Evolutionary conservation across 2,888 invertebrate genomes (phyloP).

Genomic region (Nomada ferruginata): DNA sequence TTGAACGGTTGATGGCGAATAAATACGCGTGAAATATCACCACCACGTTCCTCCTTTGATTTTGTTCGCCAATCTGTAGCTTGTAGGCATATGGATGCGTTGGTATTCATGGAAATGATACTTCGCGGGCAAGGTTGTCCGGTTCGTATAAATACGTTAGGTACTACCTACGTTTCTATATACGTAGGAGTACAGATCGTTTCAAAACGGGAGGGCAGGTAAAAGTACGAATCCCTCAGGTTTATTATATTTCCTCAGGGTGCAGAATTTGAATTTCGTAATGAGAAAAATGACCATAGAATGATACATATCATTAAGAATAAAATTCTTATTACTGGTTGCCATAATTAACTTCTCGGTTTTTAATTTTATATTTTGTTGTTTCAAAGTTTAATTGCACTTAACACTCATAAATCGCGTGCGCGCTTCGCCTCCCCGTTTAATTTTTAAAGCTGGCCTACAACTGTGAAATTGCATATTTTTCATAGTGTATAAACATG

Average conservation of each 20-base stretch:
- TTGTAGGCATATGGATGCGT: slow-evolving; percentile 36
- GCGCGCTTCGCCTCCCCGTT: neutral
- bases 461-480: slow-evolving; percentile 6
- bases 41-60: slow-evolving; percentile 18
- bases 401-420: neutral
- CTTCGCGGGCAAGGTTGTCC: slow-evolving; percentile 63
- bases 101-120: slow-evolving; percentile 67
- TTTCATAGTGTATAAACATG: neutral
- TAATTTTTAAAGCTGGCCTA: neutral
- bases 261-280: too few relatives aligned
- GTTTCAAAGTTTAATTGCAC: too few relatives aligned
- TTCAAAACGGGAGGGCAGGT: slow-evolving; percentile 43
- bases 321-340: too few relatives aligned
- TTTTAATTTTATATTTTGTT: too few relatives aligned
- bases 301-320: too few relatives aligned
- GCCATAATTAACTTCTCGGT: too few relatives aligned
- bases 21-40: slow-evolving; percentile 10
- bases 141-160: slow-evolving; percentile 59
- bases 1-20: neutral
- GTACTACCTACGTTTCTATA: slow-evolving; percentile 52
- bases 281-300: too few relatives aligned
- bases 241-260: too few relatives aligned
- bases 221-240: neutral
- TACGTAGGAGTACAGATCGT: slow-evolving; percentile 47
- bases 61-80: slow-evolving; percentile 22